These are phyloP conservation scores for Sinohyriopsis cumingii DNA, from an alignment of 2,888 invertebrate species.

Conservation along the genomic window DNA sequence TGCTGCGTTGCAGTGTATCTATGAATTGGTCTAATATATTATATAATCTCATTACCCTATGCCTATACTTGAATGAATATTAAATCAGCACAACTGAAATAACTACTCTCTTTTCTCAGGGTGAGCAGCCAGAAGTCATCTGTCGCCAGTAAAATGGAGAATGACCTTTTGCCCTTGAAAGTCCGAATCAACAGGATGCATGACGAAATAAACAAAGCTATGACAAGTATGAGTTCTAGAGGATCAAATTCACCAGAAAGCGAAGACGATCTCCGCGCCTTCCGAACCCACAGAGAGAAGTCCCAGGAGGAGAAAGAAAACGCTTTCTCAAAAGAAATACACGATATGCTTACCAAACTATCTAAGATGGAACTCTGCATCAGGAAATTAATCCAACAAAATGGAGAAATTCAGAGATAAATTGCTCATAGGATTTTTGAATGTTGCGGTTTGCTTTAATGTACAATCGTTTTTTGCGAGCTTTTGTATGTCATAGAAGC, in stretches of 20 bases:
- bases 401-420: slow-evolving; percentile 1
- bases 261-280: slow-evolving; percentile 16
- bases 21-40: too few species aligned
- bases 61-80: too few species aligned
- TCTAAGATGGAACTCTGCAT: slow-evolving; percentile 38
- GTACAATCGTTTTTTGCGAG: too few species aligned
- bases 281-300: slow-evolving; percentile 12
- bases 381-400: slow-evolving; percentile 29
- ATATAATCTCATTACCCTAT: too few species aligned
- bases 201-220: slow-evolving; percentile 35
- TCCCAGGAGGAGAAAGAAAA: slow-evolving; percentile 19
- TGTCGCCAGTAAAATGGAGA: slow-evolving; percentile 36
- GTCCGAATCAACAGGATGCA: slow-evolving; percentile 42
- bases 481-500: too few species aligned
- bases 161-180: slow-evolving; percentile 43
- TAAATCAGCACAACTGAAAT: too few species aligned
- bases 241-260: slow-evolving; percentile 17
- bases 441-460: too few species aligned
- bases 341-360: slow-evolving; percentile 31
- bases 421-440: too few species aligned
- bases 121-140: slow-evolving; percentile 30
- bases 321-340: slow-evolving; percentile 29
- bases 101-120: slow-evolving; percentile 14
- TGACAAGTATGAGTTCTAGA: slow-evolving; percentile 7
- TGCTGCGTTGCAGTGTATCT: too few species aligned